These are phyloP conservation scores for Carollia perspicillata DNA, from an alignment of 2,113 vertebrate genomes.

Conservation along the genomic window DNA sequence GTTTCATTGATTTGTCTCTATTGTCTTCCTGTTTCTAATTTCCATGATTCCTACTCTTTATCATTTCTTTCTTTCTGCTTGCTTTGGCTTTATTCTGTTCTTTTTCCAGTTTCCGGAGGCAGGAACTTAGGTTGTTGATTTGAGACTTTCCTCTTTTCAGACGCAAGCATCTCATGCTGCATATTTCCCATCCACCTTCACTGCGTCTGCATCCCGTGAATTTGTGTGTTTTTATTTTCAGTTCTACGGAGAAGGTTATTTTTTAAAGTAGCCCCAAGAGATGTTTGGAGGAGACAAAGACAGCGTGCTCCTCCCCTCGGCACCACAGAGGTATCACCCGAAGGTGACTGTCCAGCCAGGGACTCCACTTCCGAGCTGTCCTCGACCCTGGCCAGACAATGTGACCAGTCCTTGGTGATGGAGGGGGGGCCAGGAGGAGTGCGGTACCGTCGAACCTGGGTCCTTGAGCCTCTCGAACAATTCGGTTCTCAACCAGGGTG, in stretches of 20 bases:
- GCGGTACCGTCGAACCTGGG: background rate
- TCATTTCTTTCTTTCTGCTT: background rate
- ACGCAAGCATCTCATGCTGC: background rate
- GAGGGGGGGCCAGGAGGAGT: background rate
- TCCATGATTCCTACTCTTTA: background rate
- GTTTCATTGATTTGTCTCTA: background rate
- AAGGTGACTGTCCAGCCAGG: background rate
- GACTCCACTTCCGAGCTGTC: background rate
- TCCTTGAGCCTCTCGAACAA: too few relatives aligned
- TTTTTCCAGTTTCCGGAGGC: background rate
- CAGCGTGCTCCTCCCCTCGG: background rate
- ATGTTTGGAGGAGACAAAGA: background rate
- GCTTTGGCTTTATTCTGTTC: background rate
- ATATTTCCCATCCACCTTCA: background rate
- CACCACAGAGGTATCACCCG: rapidly evolving
- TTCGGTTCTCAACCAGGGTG: too few relatives aligned
- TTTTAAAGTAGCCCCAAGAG: background rate
- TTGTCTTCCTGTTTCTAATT: background rate
- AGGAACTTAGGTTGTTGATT: background rate
- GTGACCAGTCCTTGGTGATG: background rate
- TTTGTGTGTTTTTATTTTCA: background rate
- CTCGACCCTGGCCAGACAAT: background rate
- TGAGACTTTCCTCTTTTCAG: background rate
- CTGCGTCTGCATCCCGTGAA: background rate
- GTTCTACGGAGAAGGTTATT: background rate